A percentile compares a stretch with the other conserved stretches of the same genome.
These are phyloP conservation scores for Lepidurus apus DNA, from an alignment of 1,140 invertebrate species.

Conservation along the genomic window DNA sequence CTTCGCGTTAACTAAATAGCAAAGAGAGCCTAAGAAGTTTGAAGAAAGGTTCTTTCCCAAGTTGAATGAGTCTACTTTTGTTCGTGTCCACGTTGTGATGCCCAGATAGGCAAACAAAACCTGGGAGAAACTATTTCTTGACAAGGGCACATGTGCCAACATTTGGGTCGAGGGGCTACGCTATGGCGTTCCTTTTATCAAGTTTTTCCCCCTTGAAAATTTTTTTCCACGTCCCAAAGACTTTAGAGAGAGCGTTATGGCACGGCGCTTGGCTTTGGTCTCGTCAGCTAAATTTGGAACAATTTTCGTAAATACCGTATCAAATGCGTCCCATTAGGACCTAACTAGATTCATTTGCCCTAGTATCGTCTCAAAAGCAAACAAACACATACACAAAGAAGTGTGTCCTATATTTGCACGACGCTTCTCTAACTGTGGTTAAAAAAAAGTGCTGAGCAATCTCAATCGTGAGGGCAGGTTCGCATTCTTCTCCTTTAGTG, in stretches of 20 bases:
- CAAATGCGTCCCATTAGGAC: neutral
- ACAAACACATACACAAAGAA: neutral
- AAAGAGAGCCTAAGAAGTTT: neutral
- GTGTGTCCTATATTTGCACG: neutral
- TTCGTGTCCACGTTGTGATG: neutral
- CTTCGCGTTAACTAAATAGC: neutral
- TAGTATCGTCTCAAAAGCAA: neutral
- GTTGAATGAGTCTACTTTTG: neutral
- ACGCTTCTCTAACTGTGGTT: neutral
- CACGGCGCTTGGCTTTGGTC: neutral
- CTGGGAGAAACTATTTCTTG: slow-evolving; percentile 5
- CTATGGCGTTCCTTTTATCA: neutral
- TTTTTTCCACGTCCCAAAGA: neutral
- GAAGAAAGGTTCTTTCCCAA: neutral
- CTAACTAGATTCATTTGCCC: slow-evolving; percentile 12
- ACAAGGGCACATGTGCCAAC: slow-evolving; percentile 17
- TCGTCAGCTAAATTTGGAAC: slow-evolving; percentile 16
- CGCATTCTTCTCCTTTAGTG: too few relatives aligned
- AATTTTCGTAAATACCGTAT: slow-evolving; percentile 5
- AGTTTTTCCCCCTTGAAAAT: neutral
- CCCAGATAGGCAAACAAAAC: neutral
- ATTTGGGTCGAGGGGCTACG: neutral
- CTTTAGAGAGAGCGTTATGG: neutral
- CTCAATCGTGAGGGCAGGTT: too few relatives aligned
- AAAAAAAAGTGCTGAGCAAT: neutral